phyloP scores from a whole-genome alignment of 2,888 invertebrate genomes.

The Chymomyza procnemis region DNA sequence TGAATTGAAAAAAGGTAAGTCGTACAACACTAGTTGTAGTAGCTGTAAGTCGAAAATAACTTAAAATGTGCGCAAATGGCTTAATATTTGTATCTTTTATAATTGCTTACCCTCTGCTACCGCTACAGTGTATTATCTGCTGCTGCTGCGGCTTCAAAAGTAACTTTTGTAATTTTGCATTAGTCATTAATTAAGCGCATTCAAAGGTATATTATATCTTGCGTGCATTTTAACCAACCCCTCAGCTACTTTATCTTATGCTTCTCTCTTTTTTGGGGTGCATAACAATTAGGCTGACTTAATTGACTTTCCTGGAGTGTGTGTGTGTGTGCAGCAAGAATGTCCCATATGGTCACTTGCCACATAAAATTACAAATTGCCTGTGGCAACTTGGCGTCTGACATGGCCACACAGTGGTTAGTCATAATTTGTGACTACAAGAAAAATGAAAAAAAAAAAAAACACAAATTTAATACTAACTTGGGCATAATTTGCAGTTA shows the following conservation, averaged over 20 bases:
- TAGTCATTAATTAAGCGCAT: slow-evolving; percentile 49
- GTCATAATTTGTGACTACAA: slow-evolving; percentile 47
- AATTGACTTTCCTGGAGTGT: slow-evolving; percentile 34
- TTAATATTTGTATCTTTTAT: neutral
- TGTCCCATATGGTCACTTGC: slow-evolving; percentile 47
- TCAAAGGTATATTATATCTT: slow-evolving; percentile 19
- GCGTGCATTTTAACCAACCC: slow-evolving; percentile 15
- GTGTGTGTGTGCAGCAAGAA: slow-evolving; percentile 15
- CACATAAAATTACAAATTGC: slow-evolving; percentile 8
- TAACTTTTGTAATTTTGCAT: slow-evolving; percentile 28
- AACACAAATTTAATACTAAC: slow-evolving; percentile 30
- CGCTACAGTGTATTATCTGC: neutral
- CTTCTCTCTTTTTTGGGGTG: slow-evolving; percentile 16
- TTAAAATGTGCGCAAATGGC: neutral
- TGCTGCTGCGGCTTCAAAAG: neutral
- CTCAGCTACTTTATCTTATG: slow-evolving; percentile 3
- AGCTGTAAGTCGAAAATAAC: no score
- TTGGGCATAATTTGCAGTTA: slow-evolving; percentile 30
- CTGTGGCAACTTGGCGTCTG: neutral
- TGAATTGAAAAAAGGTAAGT: neutral
- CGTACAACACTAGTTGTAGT: neutral
- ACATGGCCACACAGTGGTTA: slow-evolving; percentile 38
- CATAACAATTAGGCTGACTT: slow-evolving; percentile 41
- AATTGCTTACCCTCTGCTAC: neutral
- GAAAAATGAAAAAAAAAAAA: neutral